Evolutionary conservation across 2,888 invertebrate species (phyloP).

Genomic region (Dorcus parallelipipedus): DNA sequence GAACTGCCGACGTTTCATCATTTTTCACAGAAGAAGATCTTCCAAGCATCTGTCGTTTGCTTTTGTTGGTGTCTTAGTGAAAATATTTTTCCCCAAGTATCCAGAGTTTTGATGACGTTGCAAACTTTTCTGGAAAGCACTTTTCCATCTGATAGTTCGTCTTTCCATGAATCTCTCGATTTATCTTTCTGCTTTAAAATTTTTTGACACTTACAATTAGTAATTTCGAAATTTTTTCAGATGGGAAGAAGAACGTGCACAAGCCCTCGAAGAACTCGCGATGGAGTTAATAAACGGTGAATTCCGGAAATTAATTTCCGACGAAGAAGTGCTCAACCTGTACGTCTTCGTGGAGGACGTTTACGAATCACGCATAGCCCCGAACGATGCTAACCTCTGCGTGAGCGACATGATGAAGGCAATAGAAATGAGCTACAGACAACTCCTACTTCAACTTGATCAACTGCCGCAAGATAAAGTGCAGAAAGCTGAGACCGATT

Average conservation of each 20-base stretch:
- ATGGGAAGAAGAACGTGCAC: constrained; percentile 53
- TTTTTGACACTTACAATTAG: background rate
- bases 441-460: constrained; percentile 52
- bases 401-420: constrained; percentile 56
- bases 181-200: background rate
- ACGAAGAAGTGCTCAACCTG: constrained; percentile 56
- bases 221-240: constrained; percentile 23
- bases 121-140: no score
- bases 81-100: no score
- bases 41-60: no score
- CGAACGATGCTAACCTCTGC: constrained; percentile 57
- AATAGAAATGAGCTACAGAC: constrained; percentile 53
- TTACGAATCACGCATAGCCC: constrained; percentile 57
- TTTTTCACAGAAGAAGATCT: no score
- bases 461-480: constrained; percentile 55
- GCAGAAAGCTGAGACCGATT: constrained; percentile 52
- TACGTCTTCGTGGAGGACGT: constrained; percentile 61
- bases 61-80: no score
- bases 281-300: constrained; percentile 54
- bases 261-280: constrained; percentile 54
- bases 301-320: constrained; percentile 57
- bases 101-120: background rate
- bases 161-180: background rate
- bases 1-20: no score
- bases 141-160: background rate